Conservation (phyloP, 2,888 invertebrate genomes). For the Polydrusus cervinus region DNA sequence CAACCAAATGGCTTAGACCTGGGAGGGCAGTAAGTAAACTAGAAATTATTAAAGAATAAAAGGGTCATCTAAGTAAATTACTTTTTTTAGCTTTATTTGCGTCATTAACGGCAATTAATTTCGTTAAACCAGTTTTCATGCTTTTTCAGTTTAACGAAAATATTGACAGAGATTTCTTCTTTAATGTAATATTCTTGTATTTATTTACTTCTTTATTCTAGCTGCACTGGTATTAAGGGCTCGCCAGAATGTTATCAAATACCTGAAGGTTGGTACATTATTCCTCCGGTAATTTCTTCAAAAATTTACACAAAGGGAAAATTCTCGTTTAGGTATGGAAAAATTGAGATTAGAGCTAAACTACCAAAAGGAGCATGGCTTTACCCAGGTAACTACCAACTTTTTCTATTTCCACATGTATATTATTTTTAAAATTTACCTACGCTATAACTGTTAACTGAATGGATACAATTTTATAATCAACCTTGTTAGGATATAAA, state of each 20-base stretch:
- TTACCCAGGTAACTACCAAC: conserved; percentile 76
- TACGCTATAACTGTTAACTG: too few species aligned
- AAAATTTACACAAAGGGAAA: conserved; percentile 76
- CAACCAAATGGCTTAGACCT: conserved; percentile 64
- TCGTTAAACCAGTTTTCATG: too few species aligned
- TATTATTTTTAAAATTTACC: too few species aligned
- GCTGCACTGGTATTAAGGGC: conserved; percentile 69
- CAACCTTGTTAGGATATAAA: too few species aligned
- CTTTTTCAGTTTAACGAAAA: too few species aligned
- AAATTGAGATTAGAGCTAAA: conserved; percentile 80
- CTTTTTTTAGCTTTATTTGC: too few species aligned
- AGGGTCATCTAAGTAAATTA: too few species aligned
- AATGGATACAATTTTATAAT: too few species aligned
- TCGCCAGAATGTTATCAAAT: conserved; percentile 71
- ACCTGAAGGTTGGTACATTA: conserved; percentile 73
- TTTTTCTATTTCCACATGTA: too few species aligned
- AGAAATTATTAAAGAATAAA: background rate
- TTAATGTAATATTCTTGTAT: too few species aligned
- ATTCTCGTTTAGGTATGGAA: conserved; percentile 82
- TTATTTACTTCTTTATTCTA: conserved; percentile 55
- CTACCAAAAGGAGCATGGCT: conserved; percentile 86
- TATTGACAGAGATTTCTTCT: too few species aligned
- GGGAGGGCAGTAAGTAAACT: conserved; percentile 63
- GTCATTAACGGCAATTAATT: too few species aligned
- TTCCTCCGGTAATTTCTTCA: conserved; percentile 81